phyloP scores from a whole-genome alignment of 2,797 vertebrate genomes.

The Dromococcyx pavoninus region DNA sequence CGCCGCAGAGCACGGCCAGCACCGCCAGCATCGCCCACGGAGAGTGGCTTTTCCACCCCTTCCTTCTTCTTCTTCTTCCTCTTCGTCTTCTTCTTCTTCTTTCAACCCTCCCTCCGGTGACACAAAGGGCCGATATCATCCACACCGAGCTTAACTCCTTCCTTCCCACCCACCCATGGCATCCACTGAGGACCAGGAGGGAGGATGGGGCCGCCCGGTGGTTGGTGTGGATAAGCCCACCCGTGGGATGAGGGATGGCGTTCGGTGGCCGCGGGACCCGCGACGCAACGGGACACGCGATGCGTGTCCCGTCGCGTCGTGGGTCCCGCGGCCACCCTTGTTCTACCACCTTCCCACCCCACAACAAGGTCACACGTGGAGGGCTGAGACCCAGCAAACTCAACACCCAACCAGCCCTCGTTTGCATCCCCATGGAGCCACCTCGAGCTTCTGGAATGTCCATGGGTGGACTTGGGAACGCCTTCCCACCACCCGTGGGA shows the following conservation, averaged over 20 bases:
- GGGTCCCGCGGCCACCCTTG: no score
- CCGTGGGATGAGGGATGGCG: background rate
- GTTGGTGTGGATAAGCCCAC: background rate
- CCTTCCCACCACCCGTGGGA: background rate
- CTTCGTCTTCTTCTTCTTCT: background rate
- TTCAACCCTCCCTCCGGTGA: slow-evolving; percentile 19
- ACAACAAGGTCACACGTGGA: background rate
- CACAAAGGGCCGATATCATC: slow-evolving; percentile 57
- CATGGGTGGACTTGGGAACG: no score
- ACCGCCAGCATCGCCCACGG: slow-evolving; percentile 11
- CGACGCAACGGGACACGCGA: background rate
- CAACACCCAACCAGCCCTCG: no score
- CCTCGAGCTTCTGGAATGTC: no score
- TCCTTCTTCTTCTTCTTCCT: slow-evolving; percentile 16
- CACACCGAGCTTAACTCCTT: slow-evolving; percentile 58
- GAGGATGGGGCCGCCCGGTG: background rate
- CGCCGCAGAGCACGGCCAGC: background rate
- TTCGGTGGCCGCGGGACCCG: background rate
- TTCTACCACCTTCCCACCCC: background rate
- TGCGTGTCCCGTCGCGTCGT: background rate
- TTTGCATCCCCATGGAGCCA: no score
- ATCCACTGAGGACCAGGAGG: background rate
- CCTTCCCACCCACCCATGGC: background rate
- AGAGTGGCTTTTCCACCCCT: background rate
- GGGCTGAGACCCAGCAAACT: background rate